Conservation (phyloP, 2,888 invertebrate genomes). For the Neocrepidodera transversa region DNA sequence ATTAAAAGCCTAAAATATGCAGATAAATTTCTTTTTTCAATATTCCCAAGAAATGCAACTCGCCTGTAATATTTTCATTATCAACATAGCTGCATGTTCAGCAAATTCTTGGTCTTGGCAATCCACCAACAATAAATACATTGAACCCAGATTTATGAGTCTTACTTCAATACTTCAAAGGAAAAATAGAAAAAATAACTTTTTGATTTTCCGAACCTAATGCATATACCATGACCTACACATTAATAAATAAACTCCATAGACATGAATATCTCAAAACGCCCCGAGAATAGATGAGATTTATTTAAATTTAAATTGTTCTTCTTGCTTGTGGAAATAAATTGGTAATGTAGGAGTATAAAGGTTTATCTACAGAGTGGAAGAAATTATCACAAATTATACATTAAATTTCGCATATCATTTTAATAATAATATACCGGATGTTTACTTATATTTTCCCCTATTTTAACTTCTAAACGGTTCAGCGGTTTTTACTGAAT, state of each 20-base stretch:
- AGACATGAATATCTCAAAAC: conserved; percentile 10
- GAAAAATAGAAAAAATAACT: background rate
- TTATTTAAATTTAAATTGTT: conserved; percentile 20
- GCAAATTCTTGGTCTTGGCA: background rate
- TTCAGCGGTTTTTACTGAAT: too few species aligned
- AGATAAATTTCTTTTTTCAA: too few species aligned
- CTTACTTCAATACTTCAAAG: background rate
- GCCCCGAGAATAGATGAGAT: conserved; percentile 6
- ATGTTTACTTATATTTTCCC: too few species aligned
- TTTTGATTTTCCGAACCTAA: conserved; percentile 6
- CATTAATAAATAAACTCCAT: conserved; percentile 7
- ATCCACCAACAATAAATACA: background rate
- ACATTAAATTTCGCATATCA: too few species aligned
- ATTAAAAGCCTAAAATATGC: too few species aligned
- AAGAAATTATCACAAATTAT: background rate
- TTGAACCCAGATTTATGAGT: conserved; percentile 6
- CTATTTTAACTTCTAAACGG: too few species aligned
- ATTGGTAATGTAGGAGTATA: conserved; percentile 14
- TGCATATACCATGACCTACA: conserved; percentile 9
- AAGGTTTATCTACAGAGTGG: background rate
- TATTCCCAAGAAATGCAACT: too few species aligned
- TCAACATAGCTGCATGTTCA: background rate
- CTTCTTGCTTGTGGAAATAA: background rate
- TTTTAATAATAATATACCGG: too few species aligned
- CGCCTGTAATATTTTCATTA: too few species aligned